Evolutionary conservation across 2,888 invertebrate genomes (phyloP).

Genomic region (Athalia rosae): DNA sequence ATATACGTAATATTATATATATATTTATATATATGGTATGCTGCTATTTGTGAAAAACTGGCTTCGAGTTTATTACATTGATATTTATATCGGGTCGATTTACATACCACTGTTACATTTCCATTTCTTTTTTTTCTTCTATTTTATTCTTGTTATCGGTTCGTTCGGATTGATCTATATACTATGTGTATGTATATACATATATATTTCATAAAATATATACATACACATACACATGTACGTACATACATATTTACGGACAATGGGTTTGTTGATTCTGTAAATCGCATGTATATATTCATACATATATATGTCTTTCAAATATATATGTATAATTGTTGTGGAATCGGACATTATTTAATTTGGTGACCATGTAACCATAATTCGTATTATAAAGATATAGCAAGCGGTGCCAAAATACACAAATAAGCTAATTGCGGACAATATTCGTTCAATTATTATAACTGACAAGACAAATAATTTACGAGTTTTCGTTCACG

Average conservation of each 20-base stretch:
- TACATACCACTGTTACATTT: not conserved
- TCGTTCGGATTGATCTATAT: not conserved
- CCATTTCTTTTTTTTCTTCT: constrained; percentile 46
- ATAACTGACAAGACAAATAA: constrained; percentile 48
- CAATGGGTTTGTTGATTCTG: not conserved
- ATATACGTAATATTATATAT: constrained; percentile 32
- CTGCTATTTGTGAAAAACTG: constrained; percentile 42
- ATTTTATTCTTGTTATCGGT: constrained; percentile 41
- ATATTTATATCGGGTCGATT: not conserved
- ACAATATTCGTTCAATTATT: constrained; percentile 46
- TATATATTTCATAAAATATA: not conserved
- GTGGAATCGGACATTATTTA: constrained; percentile 11
- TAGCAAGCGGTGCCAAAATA: constrained; percentile 49
- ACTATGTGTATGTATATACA: not conserved
- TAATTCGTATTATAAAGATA: constrained; percentile 7
- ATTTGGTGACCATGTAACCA: constrained; percentile 6
- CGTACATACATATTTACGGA: not conserved
- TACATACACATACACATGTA: constrained; percentile 1
- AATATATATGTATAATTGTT: constrained; percentile 5
- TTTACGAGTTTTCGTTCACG: constrained; percentile 27
- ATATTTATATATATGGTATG: not conserved
- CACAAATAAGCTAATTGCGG: constrained; percentile 50
- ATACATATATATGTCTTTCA: not conserved
- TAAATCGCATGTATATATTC: not conserved
- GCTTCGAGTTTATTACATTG: constrained; percentile 47